A percentile compares a stretch with the other conserved stretches of the same genome.
Evolutionary conservation across 2,797 vertebrate genomes (phyloP).

Genomic region (Zenarchopterus dispar): DNA sequence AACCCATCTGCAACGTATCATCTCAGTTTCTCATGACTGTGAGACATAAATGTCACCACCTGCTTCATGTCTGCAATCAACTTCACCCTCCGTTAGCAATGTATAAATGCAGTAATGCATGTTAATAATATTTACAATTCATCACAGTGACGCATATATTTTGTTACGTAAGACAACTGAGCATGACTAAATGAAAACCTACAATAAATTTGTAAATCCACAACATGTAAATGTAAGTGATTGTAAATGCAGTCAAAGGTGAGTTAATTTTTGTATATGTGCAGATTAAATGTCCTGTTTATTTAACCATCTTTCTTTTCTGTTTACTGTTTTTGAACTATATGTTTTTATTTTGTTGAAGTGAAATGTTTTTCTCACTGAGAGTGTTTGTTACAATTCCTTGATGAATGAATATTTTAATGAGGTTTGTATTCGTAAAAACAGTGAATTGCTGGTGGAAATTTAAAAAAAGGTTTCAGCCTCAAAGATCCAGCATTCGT

Average conservation of each 20-base stretch:
- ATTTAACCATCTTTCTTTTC: no score
- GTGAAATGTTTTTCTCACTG: no score
- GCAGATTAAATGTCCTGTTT: no score
- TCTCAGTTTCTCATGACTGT: neutral
- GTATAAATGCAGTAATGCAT: neutral
- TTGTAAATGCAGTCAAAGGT: neutral
- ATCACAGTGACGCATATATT: neutral
- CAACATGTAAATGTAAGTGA: neutral
- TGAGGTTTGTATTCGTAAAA: neutral
- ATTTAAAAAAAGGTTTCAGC: neutral
- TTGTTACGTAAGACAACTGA: neutral
- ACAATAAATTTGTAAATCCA: no score
- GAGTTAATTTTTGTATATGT: no score
- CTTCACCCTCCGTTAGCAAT: neutral
- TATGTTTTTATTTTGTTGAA: no score
- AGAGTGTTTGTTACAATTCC: neutral
- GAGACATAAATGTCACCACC: neutral
- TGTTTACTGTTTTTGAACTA: no score
- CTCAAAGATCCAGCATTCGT: slow-evolving; percentile 19
- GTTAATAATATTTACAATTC: neutral
- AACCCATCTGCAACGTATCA: slow-evolving; percentile 1
- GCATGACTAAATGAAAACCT: neutral
- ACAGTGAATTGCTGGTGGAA: neutral
- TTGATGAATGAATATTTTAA: neutral
- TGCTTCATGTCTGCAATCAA: slow-evolving; percentile 1